Percentiles rank a stretch among this genome's conserved stretches.
Conservation (phyloP, 2,113 vertebrate species). For the Oxyura jamaicensis region DNA sequence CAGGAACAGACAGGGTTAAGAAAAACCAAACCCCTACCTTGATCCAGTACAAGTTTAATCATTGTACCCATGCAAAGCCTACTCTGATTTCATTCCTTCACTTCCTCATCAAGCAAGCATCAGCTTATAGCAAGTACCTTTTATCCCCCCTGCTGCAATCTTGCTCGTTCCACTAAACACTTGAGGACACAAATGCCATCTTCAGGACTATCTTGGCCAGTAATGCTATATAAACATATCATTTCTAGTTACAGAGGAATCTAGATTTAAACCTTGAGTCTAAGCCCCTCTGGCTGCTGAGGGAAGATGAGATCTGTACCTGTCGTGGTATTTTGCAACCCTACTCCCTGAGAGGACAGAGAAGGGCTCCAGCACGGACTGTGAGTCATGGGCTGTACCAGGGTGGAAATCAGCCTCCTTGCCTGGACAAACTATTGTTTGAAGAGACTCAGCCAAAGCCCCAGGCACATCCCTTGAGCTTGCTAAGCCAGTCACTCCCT, state of each 20-base stretch:
- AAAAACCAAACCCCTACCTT: slow-evolving; percentile 44
- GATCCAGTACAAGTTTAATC: slow-evolving; percentile 57
- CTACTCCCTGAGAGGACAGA: not conserved
- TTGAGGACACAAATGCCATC: slow-evolving; percentile 1
- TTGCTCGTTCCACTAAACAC: not conserved
- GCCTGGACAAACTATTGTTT: slow-evolving; percentile 43
- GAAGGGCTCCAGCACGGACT: not conserved
- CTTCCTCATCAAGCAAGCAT: slow-evolving; percentile 60
- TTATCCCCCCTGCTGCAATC: not conserved
- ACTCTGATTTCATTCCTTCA: slow-evolving; percentile 41
- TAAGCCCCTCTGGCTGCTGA: not conserved
- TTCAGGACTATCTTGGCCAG: not conserved
- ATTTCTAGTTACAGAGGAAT: not conserved
- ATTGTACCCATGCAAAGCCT: slow-evolving; percentile 36
- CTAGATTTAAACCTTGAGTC: not conserved
- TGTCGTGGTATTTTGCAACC: not conserved
- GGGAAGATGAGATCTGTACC: not conserved
- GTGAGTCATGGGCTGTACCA: not conserved
- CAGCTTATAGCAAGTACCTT: not conserved
- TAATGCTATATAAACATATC: not conserved
- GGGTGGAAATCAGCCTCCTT: slow-evolving; percentile 10
- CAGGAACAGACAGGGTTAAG: slow-evolving; percentile 32
- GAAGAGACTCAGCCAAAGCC: slow-evolving; percentile 36
- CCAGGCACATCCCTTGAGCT: slow-evolving; percentile 28
- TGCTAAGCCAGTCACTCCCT: slow-evolving; percentile 29